Evolutionary conservation across 2,113 vertebrate species (phyloP), one percentile per base, ranked within the genome.

Genomic region (Colius striatus): DNA sequence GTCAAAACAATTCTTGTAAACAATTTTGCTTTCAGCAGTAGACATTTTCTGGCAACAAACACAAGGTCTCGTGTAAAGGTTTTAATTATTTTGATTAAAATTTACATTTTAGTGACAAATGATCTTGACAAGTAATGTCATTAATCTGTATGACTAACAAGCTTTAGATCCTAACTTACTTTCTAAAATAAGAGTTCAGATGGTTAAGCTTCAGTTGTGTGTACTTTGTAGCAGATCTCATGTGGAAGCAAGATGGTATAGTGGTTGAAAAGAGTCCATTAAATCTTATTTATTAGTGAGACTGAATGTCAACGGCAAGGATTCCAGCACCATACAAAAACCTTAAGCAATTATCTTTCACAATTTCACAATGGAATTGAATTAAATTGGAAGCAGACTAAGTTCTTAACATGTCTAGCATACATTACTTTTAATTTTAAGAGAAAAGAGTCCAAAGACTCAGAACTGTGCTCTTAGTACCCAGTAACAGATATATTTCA

Each of bases 1-100:
- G 14, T 89, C 21, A 80, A 47, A 89, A 77, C 23, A 61, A 27
- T 23, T 51, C 18, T 63, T 47, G 13, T 61, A 83, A 86, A 86
- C 26, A 89, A 60, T 65, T 68, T 80, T 82, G 2, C 2, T 62
- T 48, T 77, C 48, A 84, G 38, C 51, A 50, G 23, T 1, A 14
- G 3, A 3, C 1, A 36, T 89, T 81, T 80, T 84, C 60, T 87
- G 47, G 10, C 36, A 66, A 60, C 4, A 73, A 84, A 76, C 27
- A 43, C 15, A 48, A 75, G 36, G 10, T 55, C 22, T 55, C n/a
- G 15, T 47, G 51, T 16, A 77, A 74, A 89, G 47, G 20, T 81
- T 94, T 93, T 66, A 14, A 88, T 82, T 82, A 61, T 63, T 93
- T 62, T 60, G 60, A 29, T 25, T 85, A 70, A 87, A 89, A 83